Evolutionary conservation across 2,888 invertebrate species (phyloP).

Genomic region (Patella ulyssiponensis): DNA sequence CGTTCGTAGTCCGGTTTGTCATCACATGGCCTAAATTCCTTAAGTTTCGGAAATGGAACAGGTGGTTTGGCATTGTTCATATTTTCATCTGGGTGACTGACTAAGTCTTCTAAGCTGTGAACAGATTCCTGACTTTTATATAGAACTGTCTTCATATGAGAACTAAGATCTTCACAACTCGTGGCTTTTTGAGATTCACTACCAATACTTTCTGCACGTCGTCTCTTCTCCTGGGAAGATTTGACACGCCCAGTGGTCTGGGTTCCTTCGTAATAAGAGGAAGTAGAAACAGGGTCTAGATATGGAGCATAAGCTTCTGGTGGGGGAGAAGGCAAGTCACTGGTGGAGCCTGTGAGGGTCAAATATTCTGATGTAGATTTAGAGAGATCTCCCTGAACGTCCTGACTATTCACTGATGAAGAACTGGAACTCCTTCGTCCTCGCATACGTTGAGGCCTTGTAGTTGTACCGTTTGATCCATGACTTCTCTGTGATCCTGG

Average conservation of each 20-base stretch:
- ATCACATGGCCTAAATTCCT: slow-evolving; percentile 52
- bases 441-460: slow-evolving; percentile 23
- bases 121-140: slow-evolving; percentile 33
- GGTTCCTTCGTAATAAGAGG: slow-evolving; percentile 40
- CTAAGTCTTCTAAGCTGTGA: slow-evolving; percentile 19
- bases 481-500: slow-evolving; percentile 3
- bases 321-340: slow-evolving; percentile 27
- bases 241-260: slow-evolving; percentile 10
- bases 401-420: slow-evolving; percentile 19
- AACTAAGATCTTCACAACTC: slow-evolving; percentile 61
- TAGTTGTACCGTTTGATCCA: slow-evolving; percentile 27
- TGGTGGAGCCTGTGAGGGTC: slow-evolving; percentile 27
- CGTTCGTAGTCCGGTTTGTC: slow-evolving; percentile 35
- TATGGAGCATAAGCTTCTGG: slow-evolving; percentile 37
- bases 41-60: slow-evolving; percentile 56
- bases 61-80: slow-evolving; percentile 40
- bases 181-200: slow-evolving; percentile 36
- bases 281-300: slow-evolving; percentile 43
- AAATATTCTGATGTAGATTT: slow-evolving; percentile 25
- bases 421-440: slow-evolving; percentile 25
- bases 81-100: slow-evolving; percentile 33
- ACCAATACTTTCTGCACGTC: neutral
- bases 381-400: slow-evolving; percentile 28
- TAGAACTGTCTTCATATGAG: slow-evolving; percentile 49
- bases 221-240: neutral